A percentile compares a stretch with the other conserved stretches of the same genome.
phyloP scores from a whole-genome alignment of 2,888 invertebrate species.

The Tethea ocularis region DNA sequence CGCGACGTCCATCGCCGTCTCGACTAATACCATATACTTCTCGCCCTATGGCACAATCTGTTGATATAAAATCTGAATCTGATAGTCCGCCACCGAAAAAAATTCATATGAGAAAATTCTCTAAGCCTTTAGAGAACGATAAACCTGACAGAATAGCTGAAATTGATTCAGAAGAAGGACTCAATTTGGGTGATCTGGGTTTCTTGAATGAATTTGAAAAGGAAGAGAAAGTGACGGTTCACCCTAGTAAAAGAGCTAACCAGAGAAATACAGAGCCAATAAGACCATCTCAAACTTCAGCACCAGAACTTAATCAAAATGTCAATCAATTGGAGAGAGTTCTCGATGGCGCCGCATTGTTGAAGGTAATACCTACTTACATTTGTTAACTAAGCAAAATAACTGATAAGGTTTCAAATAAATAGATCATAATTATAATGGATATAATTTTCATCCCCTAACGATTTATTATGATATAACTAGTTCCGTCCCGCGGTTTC shows the following conservation, averaged over 20 bases:
- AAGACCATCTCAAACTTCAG: constrained; percentile 5
- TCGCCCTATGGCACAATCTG: constrained; percentile 19
- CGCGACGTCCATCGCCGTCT: constrained; percentile 62
- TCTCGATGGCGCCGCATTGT: constrained; percentile 63
- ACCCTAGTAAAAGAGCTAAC: neutral
- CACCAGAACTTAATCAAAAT: constrained; percentile 52
- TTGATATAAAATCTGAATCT: constrained; percentile 11
- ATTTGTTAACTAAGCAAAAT: neutral
- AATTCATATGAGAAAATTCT: neutral
- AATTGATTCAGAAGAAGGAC: constrained; percentile 45
- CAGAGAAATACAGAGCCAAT: neutral
- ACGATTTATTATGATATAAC: too few species aligned
- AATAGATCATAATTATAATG: neutral
- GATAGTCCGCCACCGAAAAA: constrained; percentile 15
- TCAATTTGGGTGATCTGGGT: constrained; percentile 55
- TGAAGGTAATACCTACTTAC: constrained; percentile 62
- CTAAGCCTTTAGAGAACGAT: constrained; percentile 6
- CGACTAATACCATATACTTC: constrained; percentile 61
- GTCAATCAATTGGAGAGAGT: constrained; percentile 61
- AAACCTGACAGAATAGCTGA: constrained; percentile 21
- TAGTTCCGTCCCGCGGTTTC: too few species aligned
- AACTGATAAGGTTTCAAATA: neutral
- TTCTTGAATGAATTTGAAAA: constrained; percentile 57
- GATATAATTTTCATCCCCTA: too few species aligned
- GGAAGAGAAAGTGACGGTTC: constrained; percentile 21